A percentile compares a stretch with the other conserved stretches of the same genome.
Evolutionary conservation across 2,888 invertebrate genomes (phyloP).

Genomic region (Charanyca ferruginea): DNA sequence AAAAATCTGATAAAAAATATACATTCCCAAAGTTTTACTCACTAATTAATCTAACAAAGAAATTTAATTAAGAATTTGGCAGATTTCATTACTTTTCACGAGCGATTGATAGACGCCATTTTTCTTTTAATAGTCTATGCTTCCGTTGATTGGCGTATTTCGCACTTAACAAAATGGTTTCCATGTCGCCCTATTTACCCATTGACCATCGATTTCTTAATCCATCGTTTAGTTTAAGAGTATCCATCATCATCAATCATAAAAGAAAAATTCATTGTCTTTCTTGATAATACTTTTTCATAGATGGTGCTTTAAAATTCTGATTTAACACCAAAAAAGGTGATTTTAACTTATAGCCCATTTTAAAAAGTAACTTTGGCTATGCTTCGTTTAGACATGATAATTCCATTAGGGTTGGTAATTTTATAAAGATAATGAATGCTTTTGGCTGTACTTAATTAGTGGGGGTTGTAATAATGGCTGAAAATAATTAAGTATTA

Average conservation of each 20-base stretch:
- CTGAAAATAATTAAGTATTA: not conserved
- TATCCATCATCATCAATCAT: constrained; percentile 48
- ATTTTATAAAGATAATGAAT: constrained; percentile 47
- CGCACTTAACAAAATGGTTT: constrained; percentile 18
- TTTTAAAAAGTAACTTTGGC: constrained; percentile 50
- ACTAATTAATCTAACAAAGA: constrained; percentile 51
- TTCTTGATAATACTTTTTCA: constrained; percentile 27
- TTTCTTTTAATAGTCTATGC: constrained; percentile 43
- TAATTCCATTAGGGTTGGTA: constrained; percentile 59
- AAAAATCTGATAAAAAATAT: constrained; percentile 36
- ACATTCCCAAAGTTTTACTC: constrained; percentile 42
- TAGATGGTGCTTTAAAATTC: constrained; percentile 40
- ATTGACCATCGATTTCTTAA: constrained; percentile 31
- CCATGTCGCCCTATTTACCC: constrained; percentile 14
- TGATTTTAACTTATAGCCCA: constrained; percentile 56
- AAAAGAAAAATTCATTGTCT: constrained; percentile 20
- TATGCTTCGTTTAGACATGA: constrained; percentile 51
- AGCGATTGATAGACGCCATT: constrained; percentile 56
- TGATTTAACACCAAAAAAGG: constrained; percentile 35
- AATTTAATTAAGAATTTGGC: constrained; percentile 59
- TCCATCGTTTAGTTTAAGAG: constrained; percentile 17
- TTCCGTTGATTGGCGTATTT: not conserved
- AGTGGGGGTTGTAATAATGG: constrained; percentile 23
- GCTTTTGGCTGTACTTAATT: constrained; percentile 40
- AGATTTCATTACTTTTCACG: constrained; percentile 47